These are phyloP conservation scores for Andrena hattorfiana DNA, from an alignment of 2,888 invertebrate genomes.

Conservation along the genomic window DNA sequence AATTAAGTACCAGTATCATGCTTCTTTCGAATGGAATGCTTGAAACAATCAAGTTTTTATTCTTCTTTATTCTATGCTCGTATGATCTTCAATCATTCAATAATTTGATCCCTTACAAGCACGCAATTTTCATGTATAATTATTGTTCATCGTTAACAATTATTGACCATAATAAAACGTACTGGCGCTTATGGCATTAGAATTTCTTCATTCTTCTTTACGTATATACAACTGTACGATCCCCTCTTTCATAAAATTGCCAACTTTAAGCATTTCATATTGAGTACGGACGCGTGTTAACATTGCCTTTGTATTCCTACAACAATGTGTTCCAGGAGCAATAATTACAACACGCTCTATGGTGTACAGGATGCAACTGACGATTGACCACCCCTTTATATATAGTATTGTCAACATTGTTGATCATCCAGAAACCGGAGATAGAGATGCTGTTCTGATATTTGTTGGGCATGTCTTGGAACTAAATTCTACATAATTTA, in stretches of 20 bases:
- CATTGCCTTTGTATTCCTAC: not conserved
- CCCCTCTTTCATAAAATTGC: not conserved
- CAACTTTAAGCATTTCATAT: not conserved
- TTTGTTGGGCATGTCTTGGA: conserved; percentile 37
- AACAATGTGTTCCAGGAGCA: conserved; percentile 53
- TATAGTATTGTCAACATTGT: conserved; percentile 52
- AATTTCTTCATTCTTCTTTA: not conserved
- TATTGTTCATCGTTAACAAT: not conserved
- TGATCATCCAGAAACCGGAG: conserved; percentile 13
- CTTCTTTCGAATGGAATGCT: not conserved
- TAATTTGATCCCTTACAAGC: not conserved
- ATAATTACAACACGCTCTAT: conserved; percentile 33
- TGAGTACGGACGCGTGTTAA: not conserved
- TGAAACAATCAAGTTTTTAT: not conserved
- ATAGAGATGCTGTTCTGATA: conserved; percentile 22
- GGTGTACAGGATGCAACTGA: not conserved
- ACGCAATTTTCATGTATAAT: not conserved
- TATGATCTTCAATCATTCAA: not conserved
- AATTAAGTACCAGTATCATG: not conserved
- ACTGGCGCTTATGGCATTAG: not conserved
- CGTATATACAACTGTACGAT: not conserved
- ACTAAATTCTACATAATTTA: conserved; percentile 14
- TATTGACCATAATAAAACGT: not conserved
- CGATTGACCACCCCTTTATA: conserved; percentile 55
- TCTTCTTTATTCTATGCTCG: not conserved